Base-by-base conservation (phyloP, 2,113 vertebrate genomes). In the Grammomys surdaster region DNA sequence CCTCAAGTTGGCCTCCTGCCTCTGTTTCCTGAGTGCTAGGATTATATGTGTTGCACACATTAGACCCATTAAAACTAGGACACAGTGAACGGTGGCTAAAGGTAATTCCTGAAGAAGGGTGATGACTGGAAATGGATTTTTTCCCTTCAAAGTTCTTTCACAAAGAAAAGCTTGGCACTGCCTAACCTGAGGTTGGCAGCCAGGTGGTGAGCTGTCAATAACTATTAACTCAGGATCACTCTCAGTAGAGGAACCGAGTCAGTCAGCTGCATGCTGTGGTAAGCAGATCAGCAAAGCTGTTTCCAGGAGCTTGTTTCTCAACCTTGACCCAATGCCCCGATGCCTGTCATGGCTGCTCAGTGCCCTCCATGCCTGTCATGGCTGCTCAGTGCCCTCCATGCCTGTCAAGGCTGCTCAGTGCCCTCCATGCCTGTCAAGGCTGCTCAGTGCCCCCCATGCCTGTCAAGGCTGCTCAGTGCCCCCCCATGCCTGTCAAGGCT, bases 151-250 rank as follows among this genome's bases (percentile, higher is more conserved):
- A 80, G 20, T 80, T 93, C 56, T 94, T 28, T 84, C 33, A 78
- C n/a, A 48, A 90, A 93, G 89, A 46, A 95, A 96, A 88, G 1
- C 33, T 16, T 73, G 11, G 60, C 56, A 28, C n/a, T 92, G 86
- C 75, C n/a, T 93, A 70, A 17, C 67, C 58, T n/a, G 3, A 78
- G 56, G 67, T 84, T 67, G 67, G 86, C 56, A 65, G 56, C 36
- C 51, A 22, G 16, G 24, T 17, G 24, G 20, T 91, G 72, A 72
- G 28, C 46, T 51, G 43, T 36, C n/a, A 9, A 4, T 82, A 84
- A 63, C 58, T 63, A 16, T 88, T 88, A 94, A 54, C 48, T 51
- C 88, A 88, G 33, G 33, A 3, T 81, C 12, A 3, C 84, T 95
- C 63, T 90, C 12, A 67, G 54, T n/a, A 58, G 54, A 70, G 82